A percentile compares a stretch with the other conserved stretches of the same genome.
phyloP scores from a whole-genome alignment of 2,888 invertebrate species.

The Xylocampa areola region DNA sequence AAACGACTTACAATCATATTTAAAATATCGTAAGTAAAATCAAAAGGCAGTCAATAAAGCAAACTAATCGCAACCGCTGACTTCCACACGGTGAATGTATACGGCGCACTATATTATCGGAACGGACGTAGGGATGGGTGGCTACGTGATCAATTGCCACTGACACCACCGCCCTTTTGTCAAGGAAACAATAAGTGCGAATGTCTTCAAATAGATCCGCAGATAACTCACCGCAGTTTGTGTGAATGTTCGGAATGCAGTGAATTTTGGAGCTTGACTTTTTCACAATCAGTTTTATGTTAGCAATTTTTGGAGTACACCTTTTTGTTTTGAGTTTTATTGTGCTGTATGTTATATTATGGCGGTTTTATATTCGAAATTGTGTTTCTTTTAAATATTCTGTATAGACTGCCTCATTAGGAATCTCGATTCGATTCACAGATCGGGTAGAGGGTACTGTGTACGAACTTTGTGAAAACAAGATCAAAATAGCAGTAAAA shows the following conservation, averaged over 20 bases:
- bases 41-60: too few species aligned
- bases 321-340: neutral
- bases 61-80: neutral
- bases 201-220: conserved; percentile 71
- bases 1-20: too few species aligned
- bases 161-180: conserved; percentile 72
- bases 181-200: conserved; percentile 73
- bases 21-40: too few species aligned
- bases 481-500: too few species aligned
- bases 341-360: too few species aligned
- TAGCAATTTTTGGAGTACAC: neutral
- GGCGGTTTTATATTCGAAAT: too few species aligned
- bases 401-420: too few species aligned
- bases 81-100: conserved; percentile 22
- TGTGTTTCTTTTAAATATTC: too few species aligned
- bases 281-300: neutral
- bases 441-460: too few species aligned
- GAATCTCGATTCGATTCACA: too few species aligned
- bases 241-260: conserved; percentile 27
- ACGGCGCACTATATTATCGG: conserved; percentile 49
- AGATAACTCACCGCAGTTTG: conserved; percentile 62
- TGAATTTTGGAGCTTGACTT: conserved; percentile 1
- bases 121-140: conserved; percentile 55
- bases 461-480: too few species aligned
- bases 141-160: conserved; percentile 75